Base-by-base conservation (phyloP, 1,140 invertebrate species). In the Hestina assimilis region DNA sequence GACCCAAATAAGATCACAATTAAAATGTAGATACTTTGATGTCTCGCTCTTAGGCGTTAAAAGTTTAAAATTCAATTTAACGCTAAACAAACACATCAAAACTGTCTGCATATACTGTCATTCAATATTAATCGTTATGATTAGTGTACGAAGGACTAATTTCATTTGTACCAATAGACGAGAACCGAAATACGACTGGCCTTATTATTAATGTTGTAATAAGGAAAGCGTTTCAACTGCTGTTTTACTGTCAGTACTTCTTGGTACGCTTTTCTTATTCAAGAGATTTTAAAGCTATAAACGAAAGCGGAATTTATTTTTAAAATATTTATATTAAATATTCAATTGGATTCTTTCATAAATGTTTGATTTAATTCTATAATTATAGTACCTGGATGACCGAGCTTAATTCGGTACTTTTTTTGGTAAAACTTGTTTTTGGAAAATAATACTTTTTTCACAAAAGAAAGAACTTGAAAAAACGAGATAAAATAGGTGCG, bases 171-270 rank as follows among this genome's bases (percentile, higher is more conserved):
- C 28, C 8, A 26, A 54, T 57, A 41, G 17, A 48, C 28, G 17
- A 20, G 29, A 53, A 24, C 43, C 28, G 43, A 33, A 48, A 60
- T 54, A 51, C 24, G 35, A 20, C 11, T 60, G 35, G 48, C 28
- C 48, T 63, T 63, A 63, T 63, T 63, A 63, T 63, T 63, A 52
- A 63, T 63, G 54, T 57, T 54, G 60, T 63, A 57, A 63, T 58
- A 55, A 63, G 60, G 26, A 17, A 63, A 55, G 47, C 33, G 58
- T 60, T 62, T 63, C 42, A 57, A 56, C 40, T 57, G 47, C 53
- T 53, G 54, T 63, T 63, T 57, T 63, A 57, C 60, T 52, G 59
- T 51, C 59, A 51, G 60, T 63, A 52, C 60, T 52, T 38, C 33
- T 38, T 24, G 28, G 43, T 56, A 50, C 46, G 19, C 23, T 28